Evolutionary conservation across 64 coral and sea anemone genomes (phyloP).

Genomic region (Actinia equina): DNA sequence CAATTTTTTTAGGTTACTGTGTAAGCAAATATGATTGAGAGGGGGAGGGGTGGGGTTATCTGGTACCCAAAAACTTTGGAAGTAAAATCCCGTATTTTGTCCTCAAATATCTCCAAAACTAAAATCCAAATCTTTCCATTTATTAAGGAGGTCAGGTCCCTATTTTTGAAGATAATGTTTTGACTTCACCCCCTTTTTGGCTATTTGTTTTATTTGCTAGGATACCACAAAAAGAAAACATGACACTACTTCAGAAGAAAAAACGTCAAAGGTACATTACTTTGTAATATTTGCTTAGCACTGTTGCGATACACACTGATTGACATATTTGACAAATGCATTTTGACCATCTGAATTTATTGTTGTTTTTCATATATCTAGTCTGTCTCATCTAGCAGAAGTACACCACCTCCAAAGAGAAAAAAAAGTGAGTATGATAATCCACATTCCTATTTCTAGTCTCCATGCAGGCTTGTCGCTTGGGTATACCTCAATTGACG

Average conservation of each 20-base stretch:
- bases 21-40: not conserved
- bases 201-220: not conserved
- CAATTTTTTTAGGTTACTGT: too few relatives aligned
- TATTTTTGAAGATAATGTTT: not conserved
- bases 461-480: not conserved
- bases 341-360: not conserved
- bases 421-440: not conserved
- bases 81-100: too few relatives aligned
- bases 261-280: not conserved
- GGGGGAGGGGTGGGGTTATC: too few relatives aligned
- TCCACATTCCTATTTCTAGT: not conserved
- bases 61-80: too few relatives aligned
- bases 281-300: not conserved
- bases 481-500: too few relatives aligned
- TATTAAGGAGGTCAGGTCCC: too few relatives aligned
- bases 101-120: too few relatives aligned
- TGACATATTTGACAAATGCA: too few relatives aligned
- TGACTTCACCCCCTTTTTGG: not conserved
- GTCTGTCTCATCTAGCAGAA: not conserved
- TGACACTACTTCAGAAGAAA: slow-evolving; percentile 25
- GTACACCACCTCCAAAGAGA: slow-evolving; percentile 22
- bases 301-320: too few relatives aligned
- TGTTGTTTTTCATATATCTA: not conserved
- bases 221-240: slow-evolving; percentile 29
- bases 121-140: too few relatives aligned